These are phyloP conservation scores for Nudaria mundana DNA, from an alignment of 2,888 invertebrate genomes.

Conservation along the genomic window DNA sequence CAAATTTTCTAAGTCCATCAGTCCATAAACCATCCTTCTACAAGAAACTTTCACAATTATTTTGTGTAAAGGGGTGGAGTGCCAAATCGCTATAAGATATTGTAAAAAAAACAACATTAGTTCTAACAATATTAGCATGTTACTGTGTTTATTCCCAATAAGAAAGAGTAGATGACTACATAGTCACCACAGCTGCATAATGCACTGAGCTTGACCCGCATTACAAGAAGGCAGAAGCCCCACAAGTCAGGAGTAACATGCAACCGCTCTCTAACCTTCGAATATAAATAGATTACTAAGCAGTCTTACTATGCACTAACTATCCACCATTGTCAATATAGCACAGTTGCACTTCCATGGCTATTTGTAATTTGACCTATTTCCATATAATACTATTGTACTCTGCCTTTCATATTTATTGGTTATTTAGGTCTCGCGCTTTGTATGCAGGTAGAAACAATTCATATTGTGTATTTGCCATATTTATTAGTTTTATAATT, in stretches of 20 bases:
- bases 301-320: not conserved
- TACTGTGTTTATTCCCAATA: no score
- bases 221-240: conserved; percentile 39
- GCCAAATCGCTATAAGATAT: not conserved
- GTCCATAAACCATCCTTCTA: no score
- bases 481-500: no score
- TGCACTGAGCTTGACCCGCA: conserved; percentile 47
- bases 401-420: no score
- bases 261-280: conserved; percentile 39
- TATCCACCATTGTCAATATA: conserved; percentile 7
- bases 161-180: conserved; percentile 7
- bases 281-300: conserved; percentile 19
- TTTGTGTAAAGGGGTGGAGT: no score
- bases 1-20: no score
- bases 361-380: not conserved
- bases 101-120: not conserved
- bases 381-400: no score
- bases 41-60: no score
- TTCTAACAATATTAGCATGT: no score
- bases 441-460: no score
- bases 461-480: no score
- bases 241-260: conserved; percentile 36
- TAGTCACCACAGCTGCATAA: conserved; percentile 16
- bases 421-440: no score
- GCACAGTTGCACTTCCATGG: conserved; percentile 1